Base-by-base conservation (phyloP, 2,797 vertebrate species). In the Eospalax fontanierii region DNA sequence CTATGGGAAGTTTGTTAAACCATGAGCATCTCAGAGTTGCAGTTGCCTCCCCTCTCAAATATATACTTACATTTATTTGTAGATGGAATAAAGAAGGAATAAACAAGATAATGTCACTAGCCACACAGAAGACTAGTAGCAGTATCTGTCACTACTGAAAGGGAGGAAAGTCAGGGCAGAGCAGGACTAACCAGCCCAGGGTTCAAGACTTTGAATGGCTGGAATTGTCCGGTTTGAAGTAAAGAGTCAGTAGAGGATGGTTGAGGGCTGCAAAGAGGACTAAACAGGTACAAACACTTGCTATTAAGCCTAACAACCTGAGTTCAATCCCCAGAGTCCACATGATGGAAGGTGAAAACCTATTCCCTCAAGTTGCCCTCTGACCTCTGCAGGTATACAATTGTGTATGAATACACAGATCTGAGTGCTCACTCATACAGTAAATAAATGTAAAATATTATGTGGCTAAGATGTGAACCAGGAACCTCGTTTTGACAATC, bases 141-240 rank as follows among this genome's bases (percentile, higher is more conserved):
- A 71, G 9, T 12, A 38, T 4, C 21, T 30, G 3, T 43, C n/a
- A n/a, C n/a, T n/a, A 26, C 18, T 11, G 26, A 38, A 76, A 57
- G 2, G 10, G 7, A 54, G 1, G 2, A 35, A 57, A 1, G 43
- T 68, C 11, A 66, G 0, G 0, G 10, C 24, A 10, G 8, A 9
- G 22, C 1, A 35, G 59, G 66, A 61, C n/a, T 11, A 70, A 18
- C 9, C 30, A 33, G 1, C 4, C 7, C 2, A 6, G 28, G 15
- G 26, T 14, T n/a, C 15, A 10, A 33, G 35, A 38, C 46, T 38
- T 73, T 74, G 50, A 33, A 76, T 61, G 7, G 11, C 61, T 71
- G 40, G 9, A 15, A 12, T 46, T 30, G 50, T 19, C 14, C 35
- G 11, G 1, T 43, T 0, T 24, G 9, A 24, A 0, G 54, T 3